Evolutionary conservation across 2,797 vertebrate genomes (phyloP).

Genomic region (Crenichthys baileyi): DNA sequence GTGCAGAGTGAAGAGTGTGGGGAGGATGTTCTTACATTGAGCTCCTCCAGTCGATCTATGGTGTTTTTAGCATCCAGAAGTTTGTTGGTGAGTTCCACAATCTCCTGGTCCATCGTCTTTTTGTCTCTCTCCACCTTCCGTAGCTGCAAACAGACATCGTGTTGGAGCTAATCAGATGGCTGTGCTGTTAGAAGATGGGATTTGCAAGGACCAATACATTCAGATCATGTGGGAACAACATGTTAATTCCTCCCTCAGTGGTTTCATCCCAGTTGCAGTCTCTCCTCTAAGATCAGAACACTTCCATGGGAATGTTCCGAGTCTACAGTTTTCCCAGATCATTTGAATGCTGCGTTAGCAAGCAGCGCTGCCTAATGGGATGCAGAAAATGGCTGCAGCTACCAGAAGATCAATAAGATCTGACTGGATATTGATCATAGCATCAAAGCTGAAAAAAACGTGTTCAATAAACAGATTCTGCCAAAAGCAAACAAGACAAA

Average conservation of each 20-base stretch:
- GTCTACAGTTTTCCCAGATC: slow-evolving; percentile 47
- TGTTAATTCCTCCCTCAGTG: not conserved
- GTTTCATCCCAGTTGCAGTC: not conserved
- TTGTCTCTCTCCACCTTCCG: slow-evolving; percentile 97
- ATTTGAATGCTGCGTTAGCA: slow-evolving; percentile 53
- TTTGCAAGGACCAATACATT: slow-evolving; percentile 35
- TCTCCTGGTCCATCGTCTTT: slow-evolving; percentile 96
- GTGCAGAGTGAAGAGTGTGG: not conserved
- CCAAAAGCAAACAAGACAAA: slow-evolving; percentile 5
- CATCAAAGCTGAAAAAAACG: slow-evolving; percentile 33
- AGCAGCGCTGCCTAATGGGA: slow-evolving; percentile 26
- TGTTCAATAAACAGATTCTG: slow-evolving; percentile 4
- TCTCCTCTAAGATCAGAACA: not conserved
- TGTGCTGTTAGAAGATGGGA: not conserved
- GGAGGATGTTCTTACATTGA: slow-evolving; percentile 83
- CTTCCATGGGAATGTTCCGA: not conserved
- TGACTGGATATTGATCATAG: slow-evolving; percentile 29
- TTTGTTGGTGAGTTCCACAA: slow-evolving; percentile 97
- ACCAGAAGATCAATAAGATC: slow-evolving; percentile 30
- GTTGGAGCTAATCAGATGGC: slow-evolving; percentile 32
- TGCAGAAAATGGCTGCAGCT: slow-evolving; percentile 33
- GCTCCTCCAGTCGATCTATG: slow-evolving; percentile 94
- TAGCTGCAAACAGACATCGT: slow-evolving; percentile 77
- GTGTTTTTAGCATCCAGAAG: slow-evolving; percentile 95
- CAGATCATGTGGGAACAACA: slow-evolving; percentile 59